A percentile compares a stretch with the other conserved stretches of the same genome.
phyloP scores from a whole-genome alignment of 1,140 invertebrate species.

The Amyelois transitella region DNA sequence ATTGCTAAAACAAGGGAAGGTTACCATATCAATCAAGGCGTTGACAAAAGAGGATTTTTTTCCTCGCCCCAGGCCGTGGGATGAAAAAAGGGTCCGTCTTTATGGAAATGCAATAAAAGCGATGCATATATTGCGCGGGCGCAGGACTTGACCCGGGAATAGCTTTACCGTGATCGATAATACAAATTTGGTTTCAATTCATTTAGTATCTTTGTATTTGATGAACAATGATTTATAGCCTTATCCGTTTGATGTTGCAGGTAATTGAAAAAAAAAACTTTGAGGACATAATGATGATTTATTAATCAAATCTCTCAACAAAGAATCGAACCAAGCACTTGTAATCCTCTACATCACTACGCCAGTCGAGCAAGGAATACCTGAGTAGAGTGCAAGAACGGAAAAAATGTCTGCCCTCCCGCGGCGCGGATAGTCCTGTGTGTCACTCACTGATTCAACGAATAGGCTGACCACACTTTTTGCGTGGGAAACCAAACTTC shows the following conservation, averaged over 20 bases:
- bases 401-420: slow-evolving; percentile 51
- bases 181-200: background rate
- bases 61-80: slow-evolving; percentile 39
- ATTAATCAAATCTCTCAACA: background rate
- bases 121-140: slow-evolving; percentile 31
- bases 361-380: slow-evolving; percentile 27
- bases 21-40: slow-evolving; percentile 73
- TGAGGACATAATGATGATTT: background rate
- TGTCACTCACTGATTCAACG: slow-evolving; percentile 53
- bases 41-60: slow-evolving; percentile 71
- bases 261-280: background rate
- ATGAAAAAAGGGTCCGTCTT: slow-evolving; percentile 68
- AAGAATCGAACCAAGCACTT: slow-evolving; percentile 20
- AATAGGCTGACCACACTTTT: slow-evolving; percentile 17
- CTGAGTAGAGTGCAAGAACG: slow-evolving; percentile 35
- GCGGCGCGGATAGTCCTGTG: slow-evolving; percentile 32
- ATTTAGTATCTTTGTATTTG: too few species aligned
- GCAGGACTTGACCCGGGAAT: background rate
- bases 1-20: slow-evolving; percentile 73
- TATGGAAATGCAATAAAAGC: slow-evolving; percentile 71
- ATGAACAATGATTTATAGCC: too few species aligned
- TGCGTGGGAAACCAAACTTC: slow-evolving; percentile 3
- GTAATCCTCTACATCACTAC: slow-evolving; percentile 3
- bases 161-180: slow-evolving; percentile 14
- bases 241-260: too few species aligned